A percentile compares a stretch with the other conserved stretches of the same genome.
Evolutionary conservation across 2,797 vertebrate genomes (phyloP).

Genomic region (Pangasius mekongensis): DNA sequence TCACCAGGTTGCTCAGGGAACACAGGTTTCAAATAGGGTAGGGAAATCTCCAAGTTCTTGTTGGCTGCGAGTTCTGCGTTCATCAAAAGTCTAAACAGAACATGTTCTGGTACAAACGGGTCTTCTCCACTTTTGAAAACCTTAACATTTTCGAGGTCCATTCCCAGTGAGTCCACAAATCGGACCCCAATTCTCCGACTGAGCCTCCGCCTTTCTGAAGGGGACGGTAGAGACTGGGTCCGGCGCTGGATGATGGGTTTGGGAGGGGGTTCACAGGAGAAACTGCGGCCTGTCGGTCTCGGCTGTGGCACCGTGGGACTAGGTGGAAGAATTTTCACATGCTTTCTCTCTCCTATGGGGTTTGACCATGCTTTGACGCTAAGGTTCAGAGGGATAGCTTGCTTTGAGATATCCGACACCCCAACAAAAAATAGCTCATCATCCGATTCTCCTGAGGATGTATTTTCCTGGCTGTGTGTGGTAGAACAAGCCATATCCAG

Average conservation of each 20-base stretch:
- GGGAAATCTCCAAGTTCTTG: slow-evolving; percentile 79
- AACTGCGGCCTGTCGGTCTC: slow-evolving; percentile 38
- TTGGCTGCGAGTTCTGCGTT: slow-evolving; percentile 85
- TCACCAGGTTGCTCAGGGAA: slow-evolving; percentile 85
- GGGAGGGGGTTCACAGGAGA: slow-evolving; percentile 79
- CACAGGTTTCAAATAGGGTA: slow-evolving; percentile 84
- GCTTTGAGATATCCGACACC: slow-evolving; percentile 52
- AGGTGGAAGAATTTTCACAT: slow-evolving; percentile 67
- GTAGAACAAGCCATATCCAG: slow-evolving; percentile 73
- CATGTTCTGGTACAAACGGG: slow-evolving; percentile 89
- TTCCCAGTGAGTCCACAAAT: slow-evolving; percentile 91
- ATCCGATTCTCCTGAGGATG: slow-evolving; percentile 59
- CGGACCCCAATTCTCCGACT: slow-evolving; percentile 81
- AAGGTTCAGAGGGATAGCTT: slow-evolving; percentile 29
- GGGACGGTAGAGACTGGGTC: slow-evolving; percentile 85
- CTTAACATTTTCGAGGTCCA: slow-evolving; percentile 89
- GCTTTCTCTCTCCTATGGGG: slow-evolving; percentile 46
- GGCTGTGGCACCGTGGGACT: slow-evolving; percentile 52
- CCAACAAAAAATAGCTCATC: slow-evolving; percentile 58
- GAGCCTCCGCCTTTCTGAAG: slow-evolving; percentile 73
- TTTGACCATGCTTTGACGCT: slow-evolving; percentile 62
- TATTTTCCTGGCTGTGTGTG: slow-evolving; percentile 66
- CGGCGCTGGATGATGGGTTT: slow-evolving; percentile 86
- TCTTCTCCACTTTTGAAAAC: slow-evolving; percentile 87
- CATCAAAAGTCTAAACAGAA: slow-evolving; percentile 87